Conservation (phyloP, 2,113 vertebrate species). For the Sigmodon hispidus region DNA sequence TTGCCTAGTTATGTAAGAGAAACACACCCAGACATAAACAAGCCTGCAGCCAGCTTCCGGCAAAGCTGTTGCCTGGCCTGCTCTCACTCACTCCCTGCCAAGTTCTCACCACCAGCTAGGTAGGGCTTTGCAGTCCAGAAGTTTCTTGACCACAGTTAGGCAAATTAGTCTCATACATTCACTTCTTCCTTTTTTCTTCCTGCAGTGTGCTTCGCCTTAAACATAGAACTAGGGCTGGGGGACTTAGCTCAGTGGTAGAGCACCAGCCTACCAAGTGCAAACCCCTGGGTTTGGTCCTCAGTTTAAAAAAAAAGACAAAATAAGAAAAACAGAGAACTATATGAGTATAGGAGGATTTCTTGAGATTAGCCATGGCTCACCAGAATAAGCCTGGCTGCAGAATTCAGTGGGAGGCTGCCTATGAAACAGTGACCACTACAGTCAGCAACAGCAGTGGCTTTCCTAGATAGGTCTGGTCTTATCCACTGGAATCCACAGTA, state of each 20-base stretch:
- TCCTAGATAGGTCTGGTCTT: neutral
- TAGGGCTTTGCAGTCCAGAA: neutral
- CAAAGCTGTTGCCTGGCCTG: constrained; percentile 12
- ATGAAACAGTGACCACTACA: neutral
- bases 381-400: neutral
- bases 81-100: neutral
- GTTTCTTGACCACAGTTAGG: neutral
- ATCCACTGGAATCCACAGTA: neutral
- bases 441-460: neutral
- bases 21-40: constrained; percentile 55
- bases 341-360: neutral
- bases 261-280: neutral
- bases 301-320: neutral
- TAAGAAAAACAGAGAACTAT: neutral
- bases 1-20: constrained; percentile 55
- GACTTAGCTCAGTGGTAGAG: neutral
- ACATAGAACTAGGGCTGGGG: neutral
- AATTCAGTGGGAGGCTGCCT: neutral
- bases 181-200: neutral
- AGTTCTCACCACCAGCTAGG: neutral
- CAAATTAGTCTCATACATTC: neutral
- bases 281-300: neutral
- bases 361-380: neutral
- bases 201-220: neutral
- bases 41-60: neutral